Evolutionary conservation across 2,797 vertebrate species (phyloP).

Genomic region (Enteromius radiatus): DNA sequence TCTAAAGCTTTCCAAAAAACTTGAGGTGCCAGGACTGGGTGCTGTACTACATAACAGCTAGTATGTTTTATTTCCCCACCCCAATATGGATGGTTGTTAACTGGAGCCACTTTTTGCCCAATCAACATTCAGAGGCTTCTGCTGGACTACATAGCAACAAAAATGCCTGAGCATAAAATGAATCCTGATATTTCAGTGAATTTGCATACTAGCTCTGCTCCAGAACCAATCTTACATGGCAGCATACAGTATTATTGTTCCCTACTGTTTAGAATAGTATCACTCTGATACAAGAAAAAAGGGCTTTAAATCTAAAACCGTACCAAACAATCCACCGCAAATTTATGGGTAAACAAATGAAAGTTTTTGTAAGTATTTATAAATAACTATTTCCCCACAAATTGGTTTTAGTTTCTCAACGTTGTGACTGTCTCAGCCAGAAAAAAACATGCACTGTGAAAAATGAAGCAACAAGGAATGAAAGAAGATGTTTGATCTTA

Average conservation of each 20-base stretch:
- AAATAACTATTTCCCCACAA: conserved; percentile 28
- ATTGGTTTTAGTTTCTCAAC: conserved; percentile 14
- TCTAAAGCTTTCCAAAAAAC: neutral
- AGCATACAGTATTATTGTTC: neutral
- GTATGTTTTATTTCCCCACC: neutral
- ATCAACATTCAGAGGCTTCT: neutral
- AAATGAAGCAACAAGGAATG: neutral
- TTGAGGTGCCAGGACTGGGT: neutral
- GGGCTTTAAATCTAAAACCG: conserved; percentile 15
- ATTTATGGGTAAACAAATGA: neutral
- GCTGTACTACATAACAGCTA: neutral
- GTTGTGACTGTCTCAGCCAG: neutral
- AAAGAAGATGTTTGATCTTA: conserved; percentile 6
- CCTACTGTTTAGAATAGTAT: neutral
- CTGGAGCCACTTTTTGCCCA: conserved; percentile 16
- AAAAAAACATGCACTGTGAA: conserved; percentile 24
- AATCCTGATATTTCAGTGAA: neutral
- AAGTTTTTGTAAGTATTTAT: no score
- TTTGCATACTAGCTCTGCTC: neutral
- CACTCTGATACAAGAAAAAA: neutral
- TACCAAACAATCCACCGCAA: neutral
- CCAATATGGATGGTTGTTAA: neutral
- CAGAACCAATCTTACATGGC: neutral
- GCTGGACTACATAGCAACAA: neutral
- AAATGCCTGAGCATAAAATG: neutral